phyloP scores from a whole-genome alignment of 2,113 vertebrate genomes.

The Halcyon malimbica region DNA sequence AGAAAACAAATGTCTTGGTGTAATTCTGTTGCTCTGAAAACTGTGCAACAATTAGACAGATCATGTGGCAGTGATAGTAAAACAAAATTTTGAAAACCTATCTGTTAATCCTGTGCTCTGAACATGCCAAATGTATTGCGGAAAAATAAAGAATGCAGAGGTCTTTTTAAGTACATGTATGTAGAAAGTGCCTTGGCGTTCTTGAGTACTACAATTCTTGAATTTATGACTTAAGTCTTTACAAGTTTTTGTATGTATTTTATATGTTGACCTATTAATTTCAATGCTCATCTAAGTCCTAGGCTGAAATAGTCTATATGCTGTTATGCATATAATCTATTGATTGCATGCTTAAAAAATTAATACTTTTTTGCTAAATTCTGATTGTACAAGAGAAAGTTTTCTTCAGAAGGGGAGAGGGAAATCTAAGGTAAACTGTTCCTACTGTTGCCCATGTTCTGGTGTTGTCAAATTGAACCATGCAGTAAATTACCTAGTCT shows the following conservation, averaged over 20 bases:
- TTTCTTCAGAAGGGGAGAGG: background rate
- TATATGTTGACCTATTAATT: background rate
- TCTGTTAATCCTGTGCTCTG: background rate
- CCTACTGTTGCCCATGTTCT: background rate
- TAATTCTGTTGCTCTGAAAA: no score
- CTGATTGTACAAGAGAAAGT: background rate
- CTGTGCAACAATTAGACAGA: background rate
- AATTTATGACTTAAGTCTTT: background rate
- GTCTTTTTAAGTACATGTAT: background rate
- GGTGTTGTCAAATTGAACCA: background rate
- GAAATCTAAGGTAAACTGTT: background rate
- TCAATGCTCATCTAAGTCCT: background rate
- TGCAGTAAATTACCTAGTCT: background rate
- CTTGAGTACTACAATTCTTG: background rate
- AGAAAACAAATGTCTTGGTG: background rate
- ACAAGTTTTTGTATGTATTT: background rate
- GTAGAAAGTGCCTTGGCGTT: background rate
- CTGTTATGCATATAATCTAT: background rate
- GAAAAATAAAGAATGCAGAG: background rate
- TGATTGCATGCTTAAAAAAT: background rate
- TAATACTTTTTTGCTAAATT: background rate
- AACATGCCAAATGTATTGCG: background rate
- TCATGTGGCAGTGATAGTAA: background rate
- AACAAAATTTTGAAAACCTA: background rate
- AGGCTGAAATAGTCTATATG: background rate